phyloP scores from a whole-genome alignment of 2,888 invertebrate species.

The Caenorhabditis japonica region DNA sequence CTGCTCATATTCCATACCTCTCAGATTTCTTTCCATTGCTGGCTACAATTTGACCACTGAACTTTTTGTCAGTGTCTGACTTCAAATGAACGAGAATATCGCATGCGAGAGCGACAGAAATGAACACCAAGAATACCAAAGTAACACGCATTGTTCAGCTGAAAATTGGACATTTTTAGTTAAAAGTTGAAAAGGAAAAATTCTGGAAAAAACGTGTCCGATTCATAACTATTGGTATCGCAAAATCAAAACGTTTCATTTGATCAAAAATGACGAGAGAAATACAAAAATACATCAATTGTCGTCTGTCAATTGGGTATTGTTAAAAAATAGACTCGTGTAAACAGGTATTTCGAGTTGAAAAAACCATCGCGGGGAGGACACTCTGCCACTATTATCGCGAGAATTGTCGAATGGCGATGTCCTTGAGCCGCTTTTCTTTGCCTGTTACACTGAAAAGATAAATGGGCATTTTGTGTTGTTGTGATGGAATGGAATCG shows the following conservation, averaged over 20 bases:
- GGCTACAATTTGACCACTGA: constrained; percentile 72
- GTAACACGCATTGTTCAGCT: constrained; percentile 51
- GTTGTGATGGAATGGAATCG: too few species aligned
- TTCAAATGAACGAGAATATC: constrained; percentile 76
- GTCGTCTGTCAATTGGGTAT: too few species aligned
- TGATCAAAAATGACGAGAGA: too few species aligned
- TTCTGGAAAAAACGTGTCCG: neutral
- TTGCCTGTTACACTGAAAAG: too few species aligned
- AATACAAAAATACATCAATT: too few species aligned
- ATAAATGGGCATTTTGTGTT: too few species aligned
- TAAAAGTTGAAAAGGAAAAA: neutral
- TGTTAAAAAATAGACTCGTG: too few species aligned
- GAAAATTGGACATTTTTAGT: constrained; percentile 11
- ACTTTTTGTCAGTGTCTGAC: constrained; percentile 72
- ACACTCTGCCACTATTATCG: too few species aligned
- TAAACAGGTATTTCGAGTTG: too few species aligned
- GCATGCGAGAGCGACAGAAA: constrained; percentile 64
- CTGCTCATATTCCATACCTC: constrained; percentile 66
- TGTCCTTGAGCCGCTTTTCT: constrained; percentile 40
- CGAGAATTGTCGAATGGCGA: neutral
- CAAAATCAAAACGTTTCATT: too few species aligned
- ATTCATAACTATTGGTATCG: too few species aligned
- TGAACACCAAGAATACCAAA: constrained; percentile 51
- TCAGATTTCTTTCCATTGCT: constrained; percentile 75
- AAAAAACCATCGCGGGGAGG: neutral